Conservation (phyloP, 2,797 vertebrate species). For the Neosilurus mollespiculum region DNA sequence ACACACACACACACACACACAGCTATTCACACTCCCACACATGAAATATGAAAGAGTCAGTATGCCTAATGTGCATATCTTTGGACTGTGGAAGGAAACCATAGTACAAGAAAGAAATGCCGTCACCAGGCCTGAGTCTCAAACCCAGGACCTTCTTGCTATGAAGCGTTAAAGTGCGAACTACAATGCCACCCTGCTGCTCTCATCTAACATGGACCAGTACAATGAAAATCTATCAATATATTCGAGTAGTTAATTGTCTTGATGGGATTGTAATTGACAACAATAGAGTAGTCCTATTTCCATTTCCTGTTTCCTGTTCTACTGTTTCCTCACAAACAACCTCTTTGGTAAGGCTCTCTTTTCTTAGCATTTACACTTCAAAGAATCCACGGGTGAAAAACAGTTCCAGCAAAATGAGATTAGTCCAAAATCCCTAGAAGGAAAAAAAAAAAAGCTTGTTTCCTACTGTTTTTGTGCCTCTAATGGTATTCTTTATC, state of each 20-base stretch:
- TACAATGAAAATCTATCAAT: neutral
- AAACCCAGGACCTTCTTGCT: too few relatives aligned
- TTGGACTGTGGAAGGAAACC: too few relatives aligned
- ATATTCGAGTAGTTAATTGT: neutral
- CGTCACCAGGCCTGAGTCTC: too few relatives aligned
- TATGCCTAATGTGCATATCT: too few relatives aligned
- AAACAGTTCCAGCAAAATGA: slow-evolving; percentile 63
- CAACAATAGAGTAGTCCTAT: neutral
- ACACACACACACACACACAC: too few relatives aligned
- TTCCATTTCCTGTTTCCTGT: slow-evolving; percentile 14
- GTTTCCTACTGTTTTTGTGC: slow-evolving; percentile 55
- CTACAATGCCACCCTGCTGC: too few relatives aligned
- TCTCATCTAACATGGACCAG: neutral
- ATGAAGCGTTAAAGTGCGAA: too few relatives aligned
- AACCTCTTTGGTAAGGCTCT: slow-evolving; percentile 30
- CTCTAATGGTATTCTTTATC: slow-evolving; percentile 59
- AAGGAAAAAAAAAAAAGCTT: slow-evolving; percentile 53
- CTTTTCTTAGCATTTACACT: slow-evolving; percentile 65
- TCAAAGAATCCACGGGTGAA: slow-evolving; percentile 63
- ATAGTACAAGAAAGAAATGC: too few relatives aligned
- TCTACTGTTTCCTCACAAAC: slow-evolving; percentile 43
- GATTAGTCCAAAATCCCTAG: slow-evolving; percentile 69
- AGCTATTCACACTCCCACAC: too few relatives aligned
- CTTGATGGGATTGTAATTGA: slow-evolving; percentile 1
- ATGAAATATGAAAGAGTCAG: too few relatives aligned